Conservation (phyloP, 2,113 vertebrate genomes). For the Meles meles region DNA sequence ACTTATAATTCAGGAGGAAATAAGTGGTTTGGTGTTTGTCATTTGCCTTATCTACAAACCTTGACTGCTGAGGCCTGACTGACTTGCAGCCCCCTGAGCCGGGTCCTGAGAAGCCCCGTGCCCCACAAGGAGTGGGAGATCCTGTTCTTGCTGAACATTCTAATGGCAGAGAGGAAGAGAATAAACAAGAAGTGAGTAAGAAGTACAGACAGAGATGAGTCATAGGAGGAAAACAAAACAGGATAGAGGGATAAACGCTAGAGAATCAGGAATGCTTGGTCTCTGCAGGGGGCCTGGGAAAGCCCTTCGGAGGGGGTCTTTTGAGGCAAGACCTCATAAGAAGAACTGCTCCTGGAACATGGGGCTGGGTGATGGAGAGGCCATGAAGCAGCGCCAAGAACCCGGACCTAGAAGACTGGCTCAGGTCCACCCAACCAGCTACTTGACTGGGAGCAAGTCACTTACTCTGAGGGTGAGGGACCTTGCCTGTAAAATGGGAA, state of each 20-base stretch:
- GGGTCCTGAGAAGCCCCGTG: neutral
- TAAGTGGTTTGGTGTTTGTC: neutral
- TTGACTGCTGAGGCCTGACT: neutral
- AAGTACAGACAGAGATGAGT: neutral
- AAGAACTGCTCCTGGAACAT: neutral
- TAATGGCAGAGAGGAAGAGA: neutral
- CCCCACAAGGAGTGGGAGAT: neutral
- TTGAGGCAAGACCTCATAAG: neutral
- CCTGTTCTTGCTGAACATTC: neutral
- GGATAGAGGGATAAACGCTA: neutral
- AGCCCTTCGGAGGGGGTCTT: neutral
- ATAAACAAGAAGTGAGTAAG: neutral
- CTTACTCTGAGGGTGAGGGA: neutral
- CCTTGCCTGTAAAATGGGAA: neutral
- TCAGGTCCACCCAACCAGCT: neutral
- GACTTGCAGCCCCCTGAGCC: neutral
- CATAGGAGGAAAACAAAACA: neutral
- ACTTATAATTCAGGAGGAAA: neutral
- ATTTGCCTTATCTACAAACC: neutral
- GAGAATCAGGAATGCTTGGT: neutral
- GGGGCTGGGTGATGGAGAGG: neutral
- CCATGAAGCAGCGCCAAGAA: neutral
- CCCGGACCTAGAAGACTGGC: neutral
- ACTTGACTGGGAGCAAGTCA: neutral
- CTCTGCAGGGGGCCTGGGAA: neutral